Evolutionary conservation across 2,888 invertebrate genomes (phyloP).

Genomic region (Myopa testacea): DNA sequence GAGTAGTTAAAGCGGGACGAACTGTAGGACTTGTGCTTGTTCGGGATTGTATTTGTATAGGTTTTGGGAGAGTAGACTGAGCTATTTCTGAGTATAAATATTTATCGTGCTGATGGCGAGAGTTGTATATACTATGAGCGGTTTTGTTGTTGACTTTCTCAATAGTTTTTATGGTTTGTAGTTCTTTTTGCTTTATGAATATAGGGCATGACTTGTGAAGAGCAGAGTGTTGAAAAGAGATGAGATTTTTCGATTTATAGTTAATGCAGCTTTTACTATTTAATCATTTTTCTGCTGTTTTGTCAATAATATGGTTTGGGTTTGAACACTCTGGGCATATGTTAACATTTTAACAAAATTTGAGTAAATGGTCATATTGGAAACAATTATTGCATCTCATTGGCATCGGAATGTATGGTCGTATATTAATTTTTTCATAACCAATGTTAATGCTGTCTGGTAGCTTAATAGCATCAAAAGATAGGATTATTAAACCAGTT

Average conservation of each 20-base stretch:
- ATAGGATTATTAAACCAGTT: slow-evolving; percentile 13
- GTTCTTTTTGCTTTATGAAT: slow-evolving; percentile 29
- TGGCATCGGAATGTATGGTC: slow-evolving; percentile 20
- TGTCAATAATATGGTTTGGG: background rate
- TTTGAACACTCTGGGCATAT: background rate
- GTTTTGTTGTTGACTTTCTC: slow-evolving; percentile 21
- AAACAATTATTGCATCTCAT: slow-evolving; percentile 6
- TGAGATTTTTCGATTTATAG: background rate
- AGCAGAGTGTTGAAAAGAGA: background rate
- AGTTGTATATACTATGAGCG: background rate
- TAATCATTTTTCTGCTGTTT: background rate
- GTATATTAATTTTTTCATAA: slow-evolving; percentile 3
- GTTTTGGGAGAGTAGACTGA: background rate
- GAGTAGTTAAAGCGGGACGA: background rate
- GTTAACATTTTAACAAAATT: slow-evolving; percentile 1
- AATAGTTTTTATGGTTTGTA: slow-evolving; percentile 30
- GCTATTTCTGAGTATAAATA: too few relatives aligned
- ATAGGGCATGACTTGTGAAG: slow-evolving; percentile 19
- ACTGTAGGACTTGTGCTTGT: background rate
- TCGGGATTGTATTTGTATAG: too few relatives aligned
- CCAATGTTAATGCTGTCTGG: background rate
- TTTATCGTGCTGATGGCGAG: background rate
- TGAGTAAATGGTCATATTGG: background rate
- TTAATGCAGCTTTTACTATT: background rate
- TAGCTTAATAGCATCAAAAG: background rate